Evolutionary conservation across 2,888 invertebrate genomes (phyloP), one percentile per base, ranked within the genome.

Genomic region (Pristionchus exspectatus): DNA sequence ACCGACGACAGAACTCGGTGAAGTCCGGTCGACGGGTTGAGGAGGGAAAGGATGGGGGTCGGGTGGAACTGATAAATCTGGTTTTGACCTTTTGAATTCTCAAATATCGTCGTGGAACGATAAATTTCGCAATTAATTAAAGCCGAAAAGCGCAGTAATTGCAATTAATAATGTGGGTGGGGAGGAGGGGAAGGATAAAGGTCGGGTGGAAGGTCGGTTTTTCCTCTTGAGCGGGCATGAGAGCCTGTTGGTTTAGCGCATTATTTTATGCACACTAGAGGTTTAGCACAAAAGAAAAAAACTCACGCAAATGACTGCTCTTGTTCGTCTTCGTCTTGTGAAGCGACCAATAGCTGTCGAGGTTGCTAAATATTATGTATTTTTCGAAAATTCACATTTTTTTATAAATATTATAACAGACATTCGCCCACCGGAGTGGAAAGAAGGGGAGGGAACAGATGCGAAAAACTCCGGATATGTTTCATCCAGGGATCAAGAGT

Each of bases 1-100:
- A 94, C 69, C 93, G 92, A 63, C 91, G 91, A 90, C 94, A 94
- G 90, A 94, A 94, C 72, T 90, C 87, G 0, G 92, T 85, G 90
- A 92, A 92, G 59, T 91, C 91, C 30, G 87, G 90, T 44, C 66
- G 21, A 74, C 91, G 91, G 14, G 54, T 1, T 14, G 74, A 24
- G 44, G 72, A 54, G 24, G 88, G 24, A 10, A 56, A 24, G 24
- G 59, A 24, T 21, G 59, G 30, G n/a, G 59, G n/a, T 14, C 74
- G 74, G 74, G 74, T 30, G 74, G 44, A 30, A 3, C 33, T 77
- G 24, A 27, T 30, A 44, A 21, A 44, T 44, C 12, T 50, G 4
- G 44, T 10, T 77, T 10, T 44, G 44, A 0, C 38, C 14, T 2
- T 74, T 77, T 24, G 44, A 77, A 10, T 10, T 44, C n/a, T 0